Base-by-base conservation (phyloP, 2,888 invertebrate species). In the Euplexia lucipara region DNA sequence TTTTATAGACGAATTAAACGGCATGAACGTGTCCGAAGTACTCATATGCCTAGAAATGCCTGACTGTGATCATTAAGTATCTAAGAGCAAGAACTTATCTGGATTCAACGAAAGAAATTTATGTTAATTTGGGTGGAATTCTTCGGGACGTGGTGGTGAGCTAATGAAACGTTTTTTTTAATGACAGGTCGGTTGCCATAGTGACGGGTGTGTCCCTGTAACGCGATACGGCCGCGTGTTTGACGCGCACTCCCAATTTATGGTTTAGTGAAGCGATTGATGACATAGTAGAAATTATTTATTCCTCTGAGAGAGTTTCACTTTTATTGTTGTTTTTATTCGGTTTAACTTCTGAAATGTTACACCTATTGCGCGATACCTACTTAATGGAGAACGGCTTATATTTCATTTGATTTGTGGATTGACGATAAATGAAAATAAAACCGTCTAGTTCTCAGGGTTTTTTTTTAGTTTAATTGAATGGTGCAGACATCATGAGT, bases 231-330 rank as follows among this genome's bases (percentile, higher is more conserved):
- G 76, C 79, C 82, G 77, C 82, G 82, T 81, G 81, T 86, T 89
- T 88, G 88, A 90, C 86, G 84, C 86, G 78, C 83, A 75, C 84
- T 74, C 85, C 83, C 89, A 92, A 94, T 93, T 94, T 94, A 94
- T 90, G 86, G 86, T 85, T 79, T 83, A 86, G 85, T 86, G 85
- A 87, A 84, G 84, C 91, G 93, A 94, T 94, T 94, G 93, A 95
- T 94, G 92, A 91, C 88, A 86, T 84, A 82, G 81, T 84, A 82
- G 79, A 90, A 86, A 90, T 91, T 90, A 91, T 92, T 92, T 92
- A 92, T 92, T 86, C 88, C 84, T 86, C 78, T 83, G 80, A 79
- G 76, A 82, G 81, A 81, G 80, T 84, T 86, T 85, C 82, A 82
- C 81, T 87, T 91, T 89, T 89, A 90, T 90, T 81, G 84, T 86